phyloP scores from a whole-genome alignment of 2,797 vertebrate species.

The Notoglanidium macrostoma region DNA sequence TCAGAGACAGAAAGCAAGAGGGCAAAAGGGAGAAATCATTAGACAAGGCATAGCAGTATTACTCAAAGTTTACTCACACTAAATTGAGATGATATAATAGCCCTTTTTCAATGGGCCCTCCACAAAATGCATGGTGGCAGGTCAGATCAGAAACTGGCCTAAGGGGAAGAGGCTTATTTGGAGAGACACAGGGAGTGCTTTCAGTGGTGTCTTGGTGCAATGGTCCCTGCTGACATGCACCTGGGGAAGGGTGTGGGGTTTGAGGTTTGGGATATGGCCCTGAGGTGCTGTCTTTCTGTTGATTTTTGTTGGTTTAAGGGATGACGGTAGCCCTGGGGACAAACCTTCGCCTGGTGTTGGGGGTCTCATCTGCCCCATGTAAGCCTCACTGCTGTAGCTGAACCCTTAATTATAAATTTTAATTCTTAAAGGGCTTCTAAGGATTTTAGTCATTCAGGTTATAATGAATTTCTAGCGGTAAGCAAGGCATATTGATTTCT shows the following conservation, averaged over 20 bases:
- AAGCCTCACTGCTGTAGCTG: not conserved
- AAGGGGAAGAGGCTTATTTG: constrained; percentile 57
- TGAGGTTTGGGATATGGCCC: constrained; percentile 64
- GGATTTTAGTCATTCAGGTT: not conserved
- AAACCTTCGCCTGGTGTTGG: constrained; percentile 54
- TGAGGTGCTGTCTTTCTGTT: constrained; percentile 77
- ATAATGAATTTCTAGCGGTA: not conserved
- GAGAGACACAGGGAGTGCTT: constrained; percentile 62
- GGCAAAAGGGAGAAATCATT: constrained; percentile 59
- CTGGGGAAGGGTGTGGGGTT: constrained; percentile 73
- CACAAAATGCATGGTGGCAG: constrained; percentile 61
- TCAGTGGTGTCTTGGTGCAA: constrained; percentile 70
- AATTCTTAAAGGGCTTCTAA: not conserved
- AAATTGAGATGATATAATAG: constrained; percentile 86
- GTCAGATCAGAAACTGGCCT: constrained; percentile 78
- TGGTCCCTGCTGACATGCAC: constrained; percentile 78
- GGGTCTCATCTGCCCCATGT: constrained; percentile 7
- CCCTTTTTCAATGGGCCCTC: constrained; percentile 71
- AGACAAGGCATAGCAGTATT: constrained; percentile 69
- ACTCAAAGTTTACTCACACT: constrained; percentile 83
- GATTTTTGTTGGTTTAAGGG: constrained; percentile 66
- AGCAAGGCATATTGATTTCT: not conserved
- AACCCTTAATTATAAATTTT: constrained; percentile 18
- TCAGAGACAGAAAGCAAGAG: constrained; percentile 30
- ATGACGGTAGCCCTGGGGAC: constrained; percentile 75